phyloP scores from a whole-genome alignment of 2,113 vertebrate species.

The Aptenodytes forsteri region DNA sequence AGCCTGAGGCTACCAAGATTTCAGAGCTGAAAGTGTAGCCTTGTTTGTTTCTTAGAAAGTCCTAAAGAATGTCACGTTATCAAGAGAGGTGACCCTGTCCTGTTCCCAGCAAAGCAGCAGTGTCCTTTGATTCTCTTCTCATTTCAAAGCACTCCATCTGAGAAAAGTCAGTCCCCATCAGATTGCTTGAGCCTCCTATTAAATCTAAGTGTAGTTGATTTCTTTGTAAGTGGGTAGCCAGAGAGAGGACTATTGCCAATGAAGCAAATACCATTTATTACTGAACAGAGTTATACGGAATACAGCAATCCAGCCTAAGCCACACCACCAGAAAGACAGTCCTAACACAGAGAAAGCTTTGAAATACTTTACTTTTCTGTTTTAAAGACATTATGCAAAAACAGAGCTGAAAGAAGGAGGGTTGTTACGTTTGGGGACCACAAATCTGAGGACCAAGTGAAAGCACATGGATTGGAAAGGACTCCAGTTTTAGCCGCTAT shows the following conservation, averaged over 20 bases:
- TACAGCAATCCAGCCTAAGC: neutral
- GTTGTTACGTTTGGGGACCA: neutral
- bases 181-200: neutral
- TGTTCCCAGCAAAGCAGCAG: neutral
- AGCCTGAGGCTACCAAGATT: conserved; percentile 28
- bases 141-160: neutral
- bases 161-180: neutral
- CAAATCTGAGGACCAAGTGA: neutral
- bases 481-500: neutral
- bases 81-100: neutral
- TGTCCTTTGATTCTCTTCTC: neutral
- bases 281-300: neutral
- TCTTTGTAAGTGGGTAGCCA: neutral
- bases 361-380: neutral
- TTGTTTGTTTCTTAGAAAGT: conserved; percentile 4
- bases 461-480: neutral
- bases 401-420: neutral
- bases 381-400: neutral
- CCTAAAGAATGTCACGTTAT: neutral
- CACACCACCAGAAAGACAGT: neutral
- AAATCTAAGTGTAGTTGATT: neutral
- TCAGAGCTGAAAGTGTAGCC: neutral
- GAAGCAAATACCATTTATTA: neutral
- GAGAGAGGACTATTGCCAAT: neutral
- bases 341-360: neutral